phyloP scores from a whole-genome alignment of 2,113 vertebrate species.

The Pollachius pollachius region DNA sequence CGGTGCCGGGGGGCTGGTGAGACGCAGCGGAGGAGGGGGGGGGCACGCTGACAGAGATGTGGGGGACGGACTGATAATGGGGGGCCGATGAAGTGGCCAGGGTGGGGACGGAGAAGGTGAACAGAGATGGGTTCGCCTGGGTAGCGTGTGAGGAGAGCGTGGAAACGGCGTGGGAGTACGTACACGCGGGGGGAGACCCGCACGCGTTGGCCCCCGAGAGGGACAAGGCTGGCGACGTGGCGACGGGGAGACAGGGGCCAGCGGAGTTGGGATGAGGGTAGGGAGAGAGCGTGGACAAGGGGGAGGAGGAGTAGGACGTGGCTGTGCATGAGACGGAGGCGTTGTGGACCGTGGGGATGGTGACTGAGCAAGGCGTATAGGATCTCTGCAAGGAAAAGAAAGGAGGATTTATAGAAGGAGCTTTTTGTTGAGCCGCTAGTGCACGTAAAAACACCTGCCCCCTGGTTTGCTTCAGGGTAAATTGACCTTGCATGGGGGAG shows the following conservation, averaged over 20 bases:
- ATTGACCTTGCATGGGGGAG: slow-evolving; percentile 75
- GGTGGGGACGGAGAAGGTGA: slow-evolving; percentile 33
- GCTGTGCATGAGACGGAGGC: slow-evolving; percentile 22
- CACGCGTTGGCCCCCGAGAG: slow-evolving; percentile 15
- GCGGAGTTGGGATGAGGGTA: slow-evolving; percentile 15
- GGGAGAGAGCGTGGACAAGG: slow-evolving; percentile 31
- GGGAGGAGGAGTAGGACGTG: slow-evolving; percentile 14
- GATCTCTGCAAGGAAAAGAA: slow-evolving; percentile 54
- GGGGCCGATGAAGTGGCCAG: not conserved
- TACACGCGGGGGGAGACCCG: slow-evolving; percentile 17
- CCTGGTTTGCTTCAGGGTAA: slow-evolving; percentile 1
- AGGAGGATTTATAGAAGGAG: too few relatives aligned
- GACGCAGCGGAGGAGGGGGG: slow-evolving; percentile 1
- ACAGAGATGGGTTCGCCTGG: slow-evolving; percentile 12
- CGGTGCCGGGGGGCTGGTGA: slow-evolving; percentile 67
- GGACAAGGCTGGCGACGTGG: slow-evolving; percentile 11
- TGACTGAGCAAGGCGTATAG: slow-evolving; percentile 31
- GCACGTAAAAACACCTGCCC: too few relatives aligned
- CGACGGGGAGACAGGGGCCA: slow-evolving; percentile 9
- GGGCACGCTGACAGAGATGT: slow-evolving; percentile 5
- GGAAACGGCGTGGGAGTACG: slow-evolving; percentile 23
- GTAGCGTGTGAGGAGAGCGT: slow-evolving; percentile 29
- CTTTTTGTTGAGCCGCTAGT: too few relatives aligned
- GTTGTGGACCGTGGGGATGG: slow-evolving; percentile 19
- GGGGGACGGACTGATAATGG: not conserved